Conservation (phyloP, 1,140 invertebrate species). For the Chironomus tepperi region DNA sequence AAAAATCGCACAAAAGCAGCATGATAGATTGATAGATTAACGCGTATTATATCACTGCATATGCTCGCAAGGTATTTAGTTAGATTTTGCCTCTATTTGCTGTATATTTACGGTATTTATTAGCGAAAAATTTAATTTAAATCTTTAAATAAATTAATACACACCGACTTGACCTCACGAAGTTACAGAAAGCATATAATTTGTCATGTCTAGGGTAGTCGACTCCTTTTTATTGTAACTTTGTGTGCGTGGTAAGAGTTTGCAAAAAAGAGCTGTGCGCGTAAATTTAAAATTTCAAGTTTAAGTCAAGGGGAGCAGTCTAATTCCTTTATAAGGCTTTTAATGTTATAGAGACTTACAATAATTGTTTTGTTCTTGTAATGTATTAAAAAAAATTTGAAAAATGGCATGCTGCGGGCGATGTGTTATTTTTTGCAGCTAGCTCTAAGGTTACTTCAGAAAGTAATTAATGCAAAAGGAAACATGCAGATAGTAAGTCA, state of each 20-base stretch:
- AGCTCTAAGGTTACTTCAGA: neutral
- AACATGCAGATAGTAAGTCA: neutral
- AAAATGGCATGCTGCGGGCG: neutral
- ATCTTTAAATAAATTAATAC: no score
- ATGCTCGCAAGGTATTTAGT: no score
- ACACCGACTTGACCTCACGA: neutral
- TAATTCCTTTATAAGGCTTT: neutral
- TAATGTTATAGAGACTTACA: neutral
- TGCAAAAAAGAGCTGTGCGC: neutral
- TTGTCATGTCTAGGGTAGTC: neutral
- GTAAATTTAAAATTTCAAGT: constrained; percentile 2
- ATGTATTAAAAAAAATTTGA: neutral
- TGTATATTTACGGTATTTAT: no score
- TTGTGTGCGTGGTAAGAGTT: neutral
- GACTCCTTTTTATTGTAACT: neutral
- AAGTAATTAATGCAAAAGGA: neutral
- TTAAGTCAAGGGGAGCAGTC: constrained; percentile 5
- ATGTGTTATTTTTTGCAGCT: neutral
- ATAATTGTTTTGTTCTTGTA: neutral
- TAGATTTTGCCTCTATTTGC: no score
- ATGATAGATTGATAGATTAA: no score
- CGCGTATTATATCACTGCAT: no score
- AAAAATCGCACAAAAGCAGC: no score
- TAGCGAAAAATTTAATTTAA: no score
- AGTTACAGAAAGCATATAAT: neutral